phyloP scores from a whole-genome alignment of 2,888 invertebrate genomes.

The Temnothorax rugatulus region DNA sequence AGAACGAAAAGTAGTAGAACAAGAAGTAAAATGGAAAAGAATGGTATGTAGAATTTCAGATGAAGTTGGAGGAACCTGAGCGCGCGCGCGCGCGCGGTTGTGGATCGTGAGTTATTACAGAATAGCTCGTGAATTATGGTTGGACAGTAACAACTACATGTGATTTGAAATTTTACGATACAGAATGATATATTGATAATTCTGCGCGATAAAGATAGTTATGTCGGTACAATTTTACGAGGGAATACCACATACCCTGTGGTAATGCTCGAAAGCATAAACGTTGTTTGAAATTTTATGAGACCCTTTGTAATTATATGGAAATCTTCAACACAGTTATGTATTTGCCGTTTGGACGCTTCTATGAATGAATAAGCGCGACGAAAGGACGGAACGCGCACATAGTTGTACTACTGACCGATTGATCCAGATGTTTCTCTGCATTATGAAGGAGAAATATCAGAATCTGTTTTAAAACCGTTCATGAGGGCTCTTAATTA shows the following conservation, averaged over 20 bases:
- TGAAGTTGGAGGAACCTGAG: slow-evolving; percentile 11
- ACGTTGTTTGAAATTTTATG: slow-evolving; percentile 19
- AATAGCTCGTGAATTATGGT: slow-evolving; percentile 47
- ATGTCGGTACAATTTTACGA: not conserved
- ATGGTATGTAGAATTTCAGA: slow-evolving; percentile 51
- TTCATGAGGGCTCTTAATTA: not conserved
- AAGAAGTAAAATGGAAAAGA: slow-evolving; percentile 51
- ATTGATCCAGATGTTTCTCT: slow-evolving; percentile 19
- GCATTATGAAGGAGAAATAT: slow-evolving; percentile 10
- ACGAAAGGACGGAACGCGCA: not conserved
- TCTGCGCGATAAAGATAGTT: not conserved
- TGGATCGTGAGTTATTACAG: slow-evolving; percentile 42
- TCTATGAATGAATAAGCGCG: slow-evolving; percentile 2
- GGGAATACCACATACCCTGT: not conserved
- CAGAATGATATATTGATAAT: slow-evolving; percentile 18
- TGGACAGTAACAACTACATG: slow-evolving; percentile 19
- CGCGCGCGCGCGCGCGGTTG: slow-evolving; percentile 7
- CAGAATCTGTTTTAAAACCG: not conserved
- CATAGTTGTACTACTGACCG: slow-evolving; percentile 3
- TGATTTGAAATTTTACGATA: slow-evolving; percentile 44
- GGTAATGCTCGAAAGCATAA: not conserved
- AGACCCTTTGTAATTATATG: not conserved
- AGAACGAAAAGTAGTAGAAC: slow-evolving; percentile 46
- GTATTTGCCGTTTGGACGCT: not conserved
- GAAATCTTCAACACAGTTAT: slow-evolving; percentile 14